phyloP scores from a whole-genome alignment of 2,113 vertebrate species.

The Pedionomus torquatus region DNA sequence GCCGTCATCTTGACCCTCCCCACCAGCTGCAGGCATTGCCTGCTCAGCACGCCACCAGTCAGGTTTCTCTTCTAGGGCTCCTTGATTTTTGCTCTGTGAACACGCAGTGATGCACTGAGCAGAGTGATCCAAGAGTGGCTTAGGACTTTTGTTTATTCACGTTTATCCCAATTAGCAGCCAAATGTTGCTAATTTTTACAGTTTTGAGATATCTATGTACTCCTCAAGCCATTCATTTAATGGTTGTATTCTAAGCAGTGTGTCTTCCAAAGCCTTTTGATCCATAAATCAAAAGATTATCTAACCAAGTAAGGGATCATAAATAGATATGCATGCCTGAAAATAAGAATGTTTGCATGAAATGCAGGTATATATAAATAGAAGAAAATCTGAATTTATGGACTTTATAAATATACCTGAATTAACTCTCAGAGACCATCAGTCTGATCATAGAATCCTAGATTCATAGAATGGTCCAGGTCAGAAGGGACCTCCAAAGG shows the following conservation, averaged over 20 bases:
- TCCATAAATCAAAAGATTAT: neutral
- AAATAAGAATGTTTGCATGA: neutral
- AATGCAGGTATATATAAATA: neutral
- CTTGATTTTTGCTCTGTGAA: neutral
- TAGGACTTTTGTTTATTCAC: neutral
- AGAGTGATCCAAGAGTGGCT: neutral
- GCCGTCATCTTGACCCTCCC: rapidly evolving
- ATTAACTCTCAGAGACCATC: neutral
- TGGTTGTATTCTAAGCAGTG: neutral
- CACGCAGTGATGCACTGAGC: rapidly evolving
- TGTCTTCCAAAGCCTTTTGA: neutral
- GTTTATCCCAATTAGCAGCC: neutral
- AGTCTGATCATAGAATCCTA: neutral
- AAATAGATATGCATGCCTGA: neutral
- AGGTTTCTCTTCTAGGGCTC: neutral
- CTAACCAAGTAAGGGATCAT: neutral
- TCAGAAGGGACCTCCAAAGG: no score
- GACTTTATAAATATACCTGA: neutral
- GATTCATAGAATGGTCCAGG: no score
- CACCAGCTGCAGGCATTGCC: neutral
- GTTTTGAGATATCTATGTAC: neutral
- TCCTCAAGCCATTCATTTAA: neutral
- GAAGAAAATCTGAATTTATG: neutral
- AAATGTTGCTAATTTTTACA: neutral
- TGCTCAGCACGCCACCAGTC: neutral